Evolutionary conservation across 2,797 vertebrate species (phyloP), one percentile per base, ranked within the genome.

Genomic region (Rhadinocentrus ornatus): DNA sequence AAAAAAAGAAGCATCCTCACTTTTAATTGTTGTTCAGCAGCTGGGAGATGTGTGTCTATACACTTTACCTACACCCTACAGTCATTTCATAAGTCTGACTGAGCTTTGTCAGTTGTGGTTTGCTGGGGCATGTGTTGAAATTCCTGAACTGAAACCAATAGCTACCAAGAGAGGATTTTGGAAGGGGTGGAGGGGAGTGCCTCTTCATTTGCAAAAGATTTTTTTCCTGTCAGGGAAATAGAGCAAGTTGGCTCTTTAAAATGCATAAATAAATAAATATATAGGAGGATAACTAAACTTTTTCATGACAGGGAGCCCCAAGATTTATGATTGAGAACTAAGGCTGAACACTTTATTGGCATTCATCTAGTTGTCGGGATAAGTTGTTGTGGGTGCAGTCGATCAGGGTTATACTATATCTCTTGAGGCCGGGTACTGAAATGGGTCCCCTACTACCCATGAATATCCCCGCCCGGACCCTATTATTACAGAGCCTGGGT

Each of bases 111-210:
- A 83, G 41, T 80, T 88, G 82, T 82, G 92, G 88, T 85, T 77
- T 93, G 90, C 90, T 80, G 78, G 81, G 91, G 83, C 92, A 87
- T 90, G 92, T 89, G 91, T 86, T 83, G 88, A 86, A 90, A 93
- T 93, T 93, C 92, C 88, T 93, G 68, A 87, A 81, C 81, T 86
- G 83, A 89, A 91, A 89, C 85, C 86, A 90, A 81, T 68, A 77
- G 83, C 85, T 83, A 84, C 82, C 55, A 66, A 80, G 58, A 79
- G 66, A 78, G 66, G 71, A 60, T 86, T 83, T 78, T 69, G 2
- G 48, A 41, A 24, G 46, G 53, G 31, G 41, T 18, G 52, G 46
- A 48, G 52, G 32, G 75, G 66, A 6, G 77, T 56, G 64, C 11
- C 37, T 66, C 27, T 82, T 64, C 55, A 60, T 79, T 67, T 75